phyloP scores from a whole-genome alignment of 35 echinoderm and acorn worm species.

The Apostichopus japonicus region DNA sequence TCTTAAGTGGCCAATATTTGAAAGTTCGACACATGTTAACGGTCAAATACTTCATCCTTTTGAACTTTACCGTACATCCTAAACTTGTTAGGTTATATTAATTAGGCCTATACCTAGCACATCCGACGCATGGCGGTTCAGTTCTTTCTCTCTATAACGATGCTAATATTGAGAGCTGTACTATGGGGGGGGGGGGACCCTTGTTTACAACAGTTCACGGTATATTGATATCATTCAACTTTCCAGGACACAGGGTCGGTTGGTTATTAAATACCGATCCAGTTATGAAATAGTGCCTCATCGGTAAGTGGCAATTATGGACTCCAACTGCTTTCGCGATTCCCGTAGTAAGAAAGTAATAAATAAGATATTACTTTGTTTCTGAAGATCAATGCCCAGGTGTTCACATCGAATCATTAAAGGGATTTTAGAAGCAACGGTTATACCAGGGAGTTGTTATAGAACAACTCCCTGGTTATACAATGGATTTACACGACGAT shows the following conservation, averaged over 20 bases:
- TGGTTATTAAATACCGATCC: constrained; percentile 14
- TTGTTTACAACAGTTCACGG: neutral
- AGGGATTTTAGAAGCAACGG: neutral
- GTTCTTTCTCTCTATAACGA: neutral
- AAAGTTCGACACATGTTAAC: neutral
- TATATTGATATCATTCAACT: constrained; percentile 26
- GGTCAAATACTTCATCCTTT: neutral
- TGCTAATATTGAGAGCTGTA: neutral
- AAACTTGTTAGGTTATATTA: neutral
- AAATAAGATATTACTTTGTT: constrained; percentile 16
- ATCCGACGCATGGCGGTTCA: neutral
- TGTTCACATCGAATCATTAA: neutral
- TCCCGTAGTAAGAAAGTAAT: neutral
- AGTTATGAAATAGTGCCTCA: constrained; percentile 26
- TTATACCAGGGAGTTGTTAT: no score
- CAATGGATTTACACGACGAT: no score
- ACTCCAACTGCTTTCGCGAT: constrained; percentile 17
- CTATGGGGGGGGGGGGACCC: neutral
- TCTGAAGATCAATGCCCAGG: constrained; percentile 12
- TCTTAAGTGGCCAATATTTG: neutral
- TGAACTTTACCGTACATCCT: neutral
- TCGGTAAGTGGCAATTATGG: constrained; percentile 42
- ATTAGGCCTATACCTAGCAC: neutral
- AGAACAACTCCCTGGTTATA: no score
- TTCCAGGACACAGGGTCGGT: neutral